A percentile compares a stretch with the other conserved stretches of the same genome.
Evolutionary conservation across 1,140 invertebrate genomes (phyloP).

Genomic region (Anoplophora glabripennis): DNA sequence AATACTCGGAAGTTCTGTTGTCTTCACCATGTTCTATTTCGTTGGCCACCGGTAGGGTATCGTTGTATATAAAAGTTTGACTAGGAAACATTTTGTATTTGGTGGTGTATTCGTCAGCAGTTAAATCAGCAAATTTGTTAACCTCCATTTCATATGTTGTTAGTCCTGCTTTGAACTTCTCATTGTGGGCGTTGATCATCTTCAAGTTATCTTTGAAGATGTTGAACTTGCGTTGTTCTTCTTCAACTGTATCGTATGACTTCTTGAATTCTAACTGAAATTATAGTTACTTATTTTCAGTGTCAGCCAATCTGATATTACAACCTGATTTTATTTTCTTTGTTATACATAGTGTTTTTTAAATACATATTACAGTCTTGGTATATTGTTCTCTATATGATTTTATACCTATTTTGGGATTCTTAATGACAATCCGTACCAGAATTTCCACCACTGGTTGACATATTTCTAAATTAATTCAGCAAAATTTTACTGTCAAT

Average conservation of each 20-base stretch:
- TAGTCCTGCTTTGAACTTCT: conserved; percentile 61
- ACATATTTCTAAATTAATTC: too few species aligned
- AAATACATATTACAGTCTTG: too few species aligned
- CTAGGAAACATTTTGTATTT: not conserved
- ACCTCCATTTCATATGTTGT: conserved; percentile 64
- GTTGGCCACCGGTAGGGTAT: too few species aligned
- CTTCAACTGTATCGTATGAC: not conserved
- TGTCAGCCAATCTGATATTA: too few species aligned
- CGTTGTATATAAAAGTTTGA: not conserved
- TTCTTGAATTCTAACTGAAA: not conserved
- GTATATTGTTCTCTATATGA: too few species aligned
- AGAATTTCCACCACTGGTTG: too few species aligned
- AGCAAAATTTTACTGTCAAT: too few species aligned
- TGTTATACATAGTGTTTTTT: too few species aligned
- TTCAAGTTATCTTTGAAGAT: conserved; percentile 82
- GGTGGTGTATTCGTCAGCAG: conserved; percentile 71
- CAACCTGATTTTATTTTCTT: too few species aligned
- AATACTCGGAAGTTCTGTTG: not conserved
- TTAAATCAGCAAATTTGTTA: conserved; percentile 82
- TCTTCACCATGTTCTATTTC: not conserved
- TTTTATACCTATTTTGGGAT: too few species aligned
- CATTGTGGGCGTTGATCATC: conserved; percentile 81
- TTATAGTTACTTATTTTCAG: too few species aligned
- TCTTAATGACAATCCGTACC: too few species aligned
- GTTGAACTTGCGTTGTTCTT: not conserved